Conservation (phyloP, 53 echinoderm and acorn worm species). For the Zoroaster sp. region DNA sequence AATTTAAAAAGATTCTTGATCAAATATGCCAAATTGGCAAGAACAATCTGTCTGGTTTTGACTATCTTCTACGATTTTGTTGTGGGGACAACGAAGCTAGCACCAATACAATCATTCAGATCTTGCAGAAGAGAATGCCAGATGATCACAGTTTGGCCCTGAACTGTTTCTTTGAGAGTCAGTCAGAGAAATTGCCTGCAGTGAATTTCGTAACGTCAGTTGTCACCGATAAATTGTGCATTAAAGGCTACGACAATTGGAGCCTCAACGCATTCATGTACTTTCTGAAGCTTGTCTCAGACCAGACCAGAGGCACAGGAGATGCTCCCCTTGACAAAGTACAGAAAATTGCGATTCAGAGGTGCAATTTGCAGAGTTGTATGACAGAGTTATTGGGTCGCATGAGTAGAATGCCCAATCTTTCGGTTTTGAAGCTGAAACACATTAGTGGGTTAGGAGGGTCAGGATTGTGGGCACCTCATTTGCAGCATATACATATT, state of each 20-base stretch:
- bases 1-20: not conserved
- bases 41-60: not conserved
- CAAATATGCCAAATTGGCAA: not conserved
- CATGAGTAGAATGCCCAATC: no score
- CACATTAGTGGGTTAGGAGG: no score
- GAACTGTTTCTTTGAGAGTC: conserved; percentile 1
- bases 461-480: no score
- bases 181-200: not conserved
- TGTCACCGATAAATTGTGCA: not conserved
- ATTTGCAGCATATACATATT: not conserved
- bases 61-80: not conserved
- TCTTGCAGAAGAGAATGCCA: not conserved
- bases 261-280: not conserved
- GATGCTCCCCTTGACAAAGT: not conserved
- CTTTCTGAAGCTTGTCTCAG: not conserved
- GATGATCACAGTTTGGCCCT: not conserved
- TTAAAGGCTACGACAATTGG: not conserved
- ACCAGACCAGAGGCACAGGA: not conserved
- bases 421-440: no score
- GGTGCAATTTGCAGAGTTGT: not conserved
- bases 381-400: not conserved
- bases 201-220: not conserved
- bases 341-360: not conserved
- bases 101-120: not conserved
- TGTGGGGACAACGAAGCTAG: not conserved